These are phyloP conservation scores for Xenopus laevis DNA, from an alignment of 2,113 vertebrate species.

Conservation along the genomic window DNA sequence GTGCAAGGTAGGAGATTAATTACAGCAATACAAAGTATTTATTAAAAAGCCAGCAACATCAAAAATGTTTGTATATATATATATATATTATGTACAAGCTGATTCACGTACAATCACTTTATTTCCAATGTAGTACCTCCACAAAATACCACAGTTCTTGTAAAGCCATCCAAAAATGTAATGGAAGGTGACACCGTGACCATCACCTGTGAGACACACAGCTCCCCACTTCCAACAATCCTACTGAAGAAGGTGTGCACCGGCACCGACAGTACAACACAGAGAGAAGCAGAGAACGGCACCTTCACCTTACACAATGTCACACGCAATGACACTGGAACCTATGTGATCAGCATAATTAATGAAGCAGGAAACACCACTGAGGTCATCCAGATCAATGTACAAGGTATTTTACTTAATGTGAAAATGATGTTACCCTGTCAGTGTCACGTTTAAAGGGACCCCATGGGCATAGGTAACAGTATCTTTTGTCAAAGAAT, in stretches of 20 bases:
- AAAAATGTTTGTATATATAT: no score
- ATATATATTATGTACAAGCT: no score
- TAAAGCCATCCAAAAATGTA: constrained; percentile 48
- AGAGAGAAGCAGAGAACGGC: constrained; percentile 42
- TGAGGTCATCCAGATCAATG: constrained; percentile 38
- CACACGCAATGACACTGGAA: constrained; percentile 44
- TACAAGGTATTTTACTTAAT: constrained; percentile 44
- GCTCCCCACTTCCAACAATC: constrained; percentile 41
- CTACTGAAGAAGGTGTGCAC: constrained; percentile 48
- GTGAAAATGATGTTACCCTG: no score
- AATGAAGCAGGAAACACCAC: constrained; percentile 43
- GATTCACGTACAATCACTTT: no score
- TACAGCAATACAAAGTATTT: no score
- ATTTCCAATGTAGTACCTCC: constrained; percentile 33
- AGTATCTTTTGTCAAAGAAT: no score
- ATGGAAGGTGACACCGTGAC: constrained; percentile 49
- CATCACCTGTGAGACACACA: constrained; percentile 48
- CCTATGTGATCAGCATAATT: constrained; percentile 38
- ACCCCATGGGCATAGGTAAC: no score
- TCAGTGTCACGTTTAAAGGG: no score
- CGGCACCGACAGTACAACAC: constrained; percentile 41
- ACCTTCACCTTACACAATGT: constrained; percentile 42
- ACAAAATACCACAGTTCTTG: constrained; percentile 43
- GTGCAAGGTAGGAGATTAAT: constrained; percentile 9
- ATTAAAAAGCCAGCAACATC: no score